Conservation (phyloP, 2,888 invertebrate genomes). For the Candidula unifasciata region DNA sequence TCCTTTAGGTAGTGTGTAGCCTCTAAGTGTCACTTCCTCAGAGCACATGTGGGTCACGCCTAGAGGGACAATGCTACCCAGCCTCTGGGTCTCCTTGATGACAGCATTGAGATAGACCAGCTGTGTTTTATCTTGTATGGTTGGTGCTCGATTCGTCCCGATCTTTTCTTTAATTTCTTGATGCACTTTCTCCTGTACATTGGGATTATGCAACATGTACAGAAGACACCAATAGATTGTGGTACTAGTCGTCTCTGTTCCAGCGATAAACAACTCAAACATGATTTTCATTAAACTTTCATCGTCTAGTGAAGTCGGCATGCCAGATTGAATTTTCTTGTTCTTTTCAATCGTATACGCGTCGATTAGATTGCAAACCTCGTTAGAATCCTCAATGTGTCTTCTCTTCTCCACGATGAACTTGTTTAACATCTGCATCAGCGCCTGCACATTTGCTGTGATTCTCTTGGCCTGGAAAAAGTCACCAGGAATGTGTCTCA, state of each 20-base stretch:
- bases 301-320: not conserved
- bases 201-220: not conserved
- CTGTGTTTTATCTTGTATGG: not conserved
- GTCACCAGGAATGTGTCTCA: not conserved
- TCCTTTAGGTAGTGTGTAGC: not conserved
- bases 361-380: not conserved
- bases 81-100: not conserved
- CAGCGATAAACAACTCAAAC: not conserved
- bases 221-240: not conserved
- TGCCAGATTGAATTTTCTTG: not conserved
- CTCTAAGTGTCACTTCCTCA: not conserved
- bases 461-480: not conserved
- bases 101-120: not conserved
- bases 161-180: not conserved
- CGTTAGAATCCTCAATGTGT: not conserved
- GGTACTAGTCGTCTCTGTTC: not conserved
- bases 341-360: not conserved
- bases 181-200: not conserved
- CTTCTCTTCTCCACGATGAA: not conserved
- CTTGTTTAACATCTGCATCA: not conserved
- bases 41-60: conserved; percentile 1
- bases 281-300: not conserved
- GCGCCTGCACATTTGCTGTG: not conserved
- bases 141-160: not conserved
- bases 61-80: not conserved